phyloP scores from a whole-genome alignment of 92 coral and sea anemone genomes.

The Porites divaricata region DNA sequence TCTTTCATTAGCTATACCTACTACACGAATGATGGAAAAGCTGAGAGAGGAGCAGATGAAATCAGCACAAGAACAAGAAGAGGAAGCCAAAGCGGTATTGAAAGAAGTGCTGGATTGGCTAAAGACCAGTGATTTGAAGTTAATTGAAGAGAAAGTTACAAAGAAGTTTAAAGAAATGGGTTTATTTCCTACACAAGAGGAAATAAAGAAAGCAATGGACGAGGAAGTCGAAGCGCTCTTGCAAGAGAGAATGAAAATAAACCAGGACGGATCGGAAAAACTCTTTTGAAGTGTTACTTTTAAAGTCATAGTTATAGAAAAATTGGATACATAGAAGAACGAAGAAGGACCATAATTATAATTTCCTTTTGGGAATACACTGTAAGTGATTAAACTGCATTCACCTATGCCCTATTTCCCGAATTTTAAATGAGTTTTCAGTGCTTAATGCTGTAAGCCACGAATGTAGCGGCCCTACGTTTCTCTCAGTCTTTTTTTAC shows the following conservation, averaged over 20 bases:
- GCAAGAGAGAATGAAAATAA: conserved; percentile 15
- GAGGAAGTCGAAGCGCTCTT: conserved; percentile 30
- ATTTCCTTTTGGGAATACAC: too few species aligned
- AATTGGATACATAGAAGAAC: background rate
- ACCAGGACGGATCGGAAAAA: background rate
- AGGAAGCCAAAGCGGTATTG: background rate
- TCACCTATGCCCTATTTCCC: too few species aligned
- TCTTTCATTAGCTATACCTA: conserved; percentile 34
- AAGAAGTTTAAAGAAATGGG: conserved; percentile 17
- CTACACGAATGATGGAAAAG: conserved; percentile 40
- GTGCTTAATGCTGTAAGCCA: too few species aligned
- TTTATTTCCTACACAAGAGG: conserved; percentile 18
- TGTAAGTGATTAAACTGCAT: too few species aligned
- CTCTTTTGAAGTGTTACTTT: too few species aligned
- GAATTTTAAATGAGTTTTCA: too few species aligned
- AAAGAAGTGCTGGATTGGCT: conserved; percentile 24
- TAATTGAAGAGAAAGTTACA: conserved; percentile 12
- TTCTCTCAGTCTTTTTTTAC: too few species aligned
- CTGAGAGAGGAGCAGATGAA: conserved; percentile 39
- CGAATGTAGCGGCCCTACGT: too few species aligned
- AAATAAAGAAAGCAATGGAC: background rate
- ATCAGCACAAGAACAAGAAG: conserved; percentile 17
- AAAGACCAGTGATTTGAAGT: conserved; percentile 15
- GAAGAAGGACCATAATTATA: too few species aligned
- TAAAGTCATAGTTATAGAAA: too few species aligned